Conservation (phyloP, 2,888 invertebrate genomes). For the Lymantria dispar region DNA sequence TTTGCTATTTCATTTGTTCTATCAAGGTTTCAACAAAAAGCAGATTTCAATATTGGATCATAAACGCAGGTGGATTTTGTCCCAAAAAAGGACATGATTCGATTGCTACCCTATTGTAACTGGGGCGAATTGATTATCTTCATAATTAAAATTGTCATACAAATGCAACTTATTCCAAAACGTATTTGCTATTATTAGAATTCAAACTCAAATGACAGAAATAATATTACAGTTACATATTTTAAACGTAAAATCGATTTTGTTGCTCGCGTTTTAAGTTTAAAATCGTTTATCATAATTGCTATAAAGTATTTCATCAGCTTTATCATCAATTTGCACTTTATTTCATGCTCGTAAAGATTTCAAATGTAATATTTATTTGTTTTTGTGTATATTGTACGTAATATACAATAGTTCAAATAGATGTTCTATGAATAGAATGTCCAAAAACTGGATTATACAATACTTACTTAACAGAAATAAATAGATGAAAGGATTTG, state of each 20-base stretch:
- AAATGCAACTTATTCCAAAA: slow-evolving; percentile 2
- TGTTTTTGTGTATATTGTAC: neutral
- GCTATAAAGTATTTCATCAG: neutral
- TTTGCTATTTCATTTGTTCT: neutral
- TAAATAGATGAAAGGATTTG: neutral
- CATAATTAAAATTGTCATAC: slow-evolving; percentile 2
- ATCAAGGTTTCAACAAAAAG: neutral
- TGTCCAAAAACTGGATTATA: neutral
- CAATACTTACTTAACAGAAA: neutral
- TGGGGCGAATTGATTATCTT: slow-evolving; percentile 24
- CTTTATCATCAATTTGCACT: slow-evolving; percentile 15
- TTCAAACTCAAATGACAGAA: neutral
- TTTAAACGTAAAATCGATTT: neutral
- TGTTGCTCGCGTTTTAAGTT: neutral
- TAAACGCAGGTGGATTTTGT: slow-evolving; percentile 11
- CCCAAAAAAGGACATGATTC: slow-evolving; percentile 14
- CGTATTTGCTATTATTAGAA: neutral
- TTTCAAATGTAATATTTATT: slow-evolving; percentile 5
- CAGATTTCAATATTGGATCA: slow-evolving; percentile 3
- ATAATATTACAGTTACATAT: neutral
- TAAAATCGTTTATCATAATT: neutral
- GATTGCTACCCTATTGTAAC: slow-evolving; percentile 5
- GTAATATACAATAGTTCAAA: neutral
- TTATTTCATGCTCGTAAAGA: slow-evolving; percentile 21
- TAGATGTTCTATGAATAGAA: neutral